A percentile compares a stretch with the other conserved stretches of the same genome.
These are phyloP conservation scores for Acropternis orthonyx DNA, from an alignment of 2,797 vertebrate species.

Conservation along the genomic window DNA sequence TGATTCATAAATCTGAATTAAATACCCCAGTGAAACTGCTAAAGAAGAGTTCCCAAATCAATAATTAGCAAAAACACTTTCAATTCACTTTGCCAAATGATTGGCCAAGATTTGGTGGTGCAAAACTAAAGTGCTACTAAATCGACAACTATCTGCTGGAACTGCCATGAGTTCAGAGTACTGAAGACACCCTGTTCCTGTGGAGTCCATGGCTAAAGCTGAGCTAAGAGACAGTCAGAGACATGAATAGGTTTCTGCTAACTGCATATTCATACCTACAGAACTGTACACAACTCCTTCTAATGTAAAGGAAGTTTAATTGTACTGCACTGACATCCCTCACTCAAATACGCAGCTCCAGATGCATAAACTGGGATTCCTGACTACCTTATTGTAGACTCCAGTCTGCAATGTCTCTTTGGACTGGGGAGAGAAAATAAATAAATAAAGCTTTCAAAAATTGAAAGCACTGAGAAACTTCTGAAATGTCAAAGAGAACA, in stretches of 20 bases:
- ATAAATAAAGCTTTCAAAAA: neutral
- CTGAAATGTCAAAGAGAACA: neutral
- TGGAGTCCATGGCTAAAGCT: neutral
- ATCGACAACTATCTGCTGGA: neutral
- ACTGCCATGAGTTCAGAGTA: neutral
- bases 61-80: neutral
- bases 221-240: neutral
- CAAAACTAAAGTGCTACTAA: neutral
- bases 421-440: neutral
- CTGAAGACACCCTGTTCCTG: neutral
- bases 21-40: neutral
- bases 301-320: neutral
- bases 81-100: neutral
- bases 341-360: neutral
- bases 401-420: neutral
- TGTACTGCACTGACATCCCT: neutral
- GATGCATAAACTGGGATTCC: neutral
- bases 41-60: neutral
- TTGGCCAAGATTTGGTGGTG: neutral
- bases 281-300: neutral
- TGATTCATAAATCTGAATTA: neutral
- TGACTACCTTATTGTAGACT: fast-evolving
- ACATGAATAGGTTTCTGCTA: neutral
- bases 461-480: neutral
- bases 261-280: neutral